These are phyloP conservation scores for Halisarca cf. caerulea DNA, from an alignment of 37 sponge, comb jelly and placozoan genomes.

Conservation along the genomic window DNA sequence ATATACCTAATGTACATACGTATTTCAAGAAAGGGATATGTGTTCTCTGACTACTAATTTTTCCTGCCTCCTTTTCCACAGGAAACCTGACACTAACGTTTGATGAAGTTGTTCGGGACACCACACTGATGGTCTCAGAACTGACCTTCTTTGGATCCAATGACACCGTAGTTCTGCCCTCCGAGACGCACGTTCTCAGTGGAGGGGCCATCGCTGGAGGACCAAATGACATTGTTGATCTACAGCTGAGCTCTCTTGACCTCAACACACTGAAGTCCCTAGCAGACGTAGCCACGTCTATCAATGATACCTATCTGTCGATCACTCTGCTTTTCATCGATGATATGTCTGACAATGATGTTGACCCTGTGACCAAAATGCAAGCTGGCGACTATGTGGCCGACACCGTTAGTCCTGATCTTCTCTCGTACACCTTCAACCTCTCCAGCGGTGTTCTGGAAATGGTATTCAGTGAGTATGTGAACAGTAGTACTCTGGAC, in stretches of 20 bases:
- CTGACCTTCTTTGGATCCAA: constrained; percentile 44
- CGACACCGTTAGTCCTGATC: constrained; percentile 63
- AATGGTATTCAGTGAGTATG: constrained; percentile 81
- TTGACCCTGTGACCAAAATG: background rate
- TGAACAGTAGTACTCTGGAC: constrained; percentile 52
- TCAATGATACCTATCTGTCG: constrained; percentile 53
- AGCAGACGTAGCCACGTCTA: constrained; percentile 55
- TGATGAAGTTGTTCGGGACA: constrained; percentile 69
- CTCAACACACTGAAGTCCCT: constrained; percentile 64
- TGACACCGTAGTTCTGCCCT: constrained; percentile 17
- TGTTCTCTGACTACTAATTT: too few relatives aligned
- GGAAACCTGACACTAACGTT: constrained; percentile 71
- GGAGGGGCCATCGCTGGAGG: constrained; percentile 28
- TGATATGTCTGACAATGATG: constrained; percentile 46
- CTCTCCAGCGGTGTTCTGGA: constrained; percentile 58
- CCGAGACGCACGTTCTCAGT: constrained; percentile 34
- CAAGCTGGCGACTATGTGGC: constrained; percentile 50
- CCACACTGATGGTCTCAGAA: constrained; percentile 40
- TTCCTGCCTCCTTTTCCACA: too few relatives aligned
- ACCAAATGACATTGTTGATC: constrained; percentile 18
- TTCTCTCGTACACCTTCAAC: constrained; percentile 62
- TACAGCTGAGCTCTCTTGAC: constrained; percentile 39
- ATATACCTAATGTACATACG: too few relatives aligned
- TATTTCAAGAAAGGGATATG: too few relatives aligned
- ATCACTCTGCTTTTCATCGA: constrained; percentile 35